A percentile compares a stretch with the other conserved stretches of the same genome.
phyloP scores from a whole-genome alignment of 2,888 invertebrate genomes.

The Nudaria mundana region DNA sequence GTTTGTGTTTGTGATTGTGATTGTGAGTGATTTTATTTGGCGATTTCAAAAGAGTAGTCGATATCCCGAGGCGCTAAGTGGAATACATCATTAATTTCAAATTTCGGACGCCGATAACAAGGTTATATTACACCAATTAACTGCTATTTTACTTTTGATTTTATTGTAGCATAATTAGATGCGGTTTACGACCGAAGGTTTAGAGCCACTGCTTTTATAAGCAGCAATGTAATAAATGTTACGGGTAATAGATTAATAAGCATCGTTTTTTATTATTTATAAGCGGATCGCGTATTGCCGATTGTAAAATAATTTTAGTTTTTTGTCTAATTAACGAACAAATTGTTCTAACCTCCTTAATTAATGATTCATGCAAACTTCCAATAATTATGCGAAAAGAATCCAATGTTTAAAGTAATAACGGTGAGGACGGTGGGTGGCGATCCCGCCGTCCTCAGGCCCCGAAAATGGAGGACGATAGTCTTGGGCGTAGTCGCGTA shows the following conservation, averaged over 20 bases:
- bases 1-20: no score
- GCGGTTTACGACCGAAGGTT: slow-evolving; percentile 45
- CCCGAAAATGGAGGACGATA: no score
- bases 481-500: no score
- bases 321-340: not conserved
- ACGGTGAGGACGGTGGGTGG: no score
- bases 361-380: no score
- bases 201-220: slow-evolving; percentile 42
- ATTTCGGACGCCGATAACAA: slow-evolving; percentile 54
- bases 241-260: slow-evolving; percentile 15
- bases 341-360: not conserved
- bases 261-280: slow-evolving; percentile 12
- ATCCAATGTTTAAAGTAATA: no score
- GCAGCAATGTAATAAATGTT: slow-evolving; percentile 15
- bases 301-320: not conserved
- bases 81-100: slow-evolving; percentile 38
- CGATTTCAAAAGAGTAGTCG: not conserved
- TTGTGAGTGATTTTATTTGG: no score
- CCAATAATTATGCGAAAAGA: no score
- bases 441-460: no score
- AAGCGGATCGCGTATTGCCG: not conserved
- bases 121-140: slow-evolving; percentile 56
- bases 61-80: slow-evolving; percentile 25
- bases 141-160: slow-evolving; percentile 54
- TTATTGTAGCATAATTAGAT: slow-evolving; percentile 58